Evolutionary conservation across 1,140 invertebrate species (phyloP), one percentile per base, ranked within the genome.

Genomic region (Bombus waltoni): DNA sequence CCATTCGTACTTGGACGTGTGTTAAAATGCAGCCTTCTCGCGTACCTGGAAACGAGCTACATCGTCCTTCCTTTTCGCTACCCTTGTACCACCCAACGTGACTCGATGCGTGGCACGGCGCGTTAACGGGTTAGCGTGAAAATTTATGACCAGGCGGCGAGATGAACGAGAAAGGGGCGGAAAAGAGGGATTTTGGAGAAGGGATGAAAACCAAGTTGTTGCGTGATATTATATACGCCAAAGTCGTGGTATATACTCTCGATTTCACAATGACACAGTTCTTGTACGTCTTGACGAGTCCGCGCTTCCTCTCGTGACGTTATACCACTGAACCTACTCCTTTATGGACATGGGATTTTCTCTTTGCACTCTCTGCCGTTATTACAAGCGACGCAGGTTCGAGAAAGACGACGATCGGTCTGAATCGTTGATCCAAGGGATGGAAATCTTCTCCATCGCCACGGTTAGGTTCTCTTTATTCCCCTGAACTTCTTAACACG

Each of bases 121-220:
- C 38, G 83, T 80, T 85, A 81, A 72, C 72, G 83, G 79, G 77
- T 32, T 38, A 53, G 40, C 47, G 77, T n/a, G 83, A 44, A 80
- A 85, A 85, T 85, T 73, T 85, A 85, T 73, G 53, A 59, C 32
- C 70, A 62, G 76, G 38, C 83, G 57, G 83, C 83, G 35, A 73
- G 83, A 85, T 59, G 82, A 78, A 70, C 22, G 77, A 66, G 53
- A n/a, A 28, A 53, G 22, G 11, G 13, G n/a, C n/a, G 65, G 10
- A 68, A 22, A 38, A 38, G 22, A 13, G 11, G 40, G 13, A 28
- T 13, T 25, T 42, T 42, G 25, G 25, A 13, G 38, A 65, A 71
- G 22, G 76, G 38, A 40, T 66, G 72, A n/a, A 25, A 83, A 66
- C 57, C 70, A 57, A 82, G 71, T 28, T 32, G 57, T 38, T 53